Evolutionary conservation across 2,888 invertebrate genomes (phyloP).

Genomic region (Meiosimyza decipiens): DNA sequence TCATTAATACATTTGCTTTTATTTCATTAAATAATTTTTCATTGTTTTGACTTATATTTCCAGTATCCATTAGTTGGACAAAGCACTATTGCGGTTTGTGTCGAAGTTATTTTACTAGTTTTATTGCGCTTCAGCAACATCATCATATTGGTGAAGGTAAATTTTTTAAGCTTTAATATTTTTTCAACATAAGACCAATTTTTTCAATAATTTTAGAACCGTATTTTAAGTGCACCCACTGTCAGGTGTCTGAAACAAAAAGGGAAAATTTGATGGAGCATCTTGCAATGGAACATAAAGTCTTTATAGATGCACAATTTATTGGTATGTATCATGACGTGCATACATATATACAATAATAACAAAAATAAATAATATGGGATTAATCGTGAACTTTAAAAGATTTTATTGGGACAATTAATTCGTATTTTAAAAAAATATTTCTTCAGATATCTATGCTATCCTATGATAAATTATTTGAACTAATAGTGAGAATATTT

Average conservation of each 20-base stretch:
- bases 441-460: no score
- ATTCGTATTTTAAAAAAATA: no score
- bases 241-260: slow-evolving; percentile 26
- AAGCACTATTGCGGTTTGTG: slow-evolving; percentile 37
- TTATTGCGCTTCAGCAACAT: slow-evolving; percentile 38
- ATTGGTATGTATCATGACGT: slow-evolving; percentile 25
- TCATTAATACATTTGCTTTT: no score
- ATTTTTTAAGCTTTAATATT: neutral
- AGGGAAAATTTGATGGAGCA: slow-evolving; percentile 39
- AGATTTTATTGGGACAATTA: no score
- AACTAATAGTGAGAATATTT: no score
- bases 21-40: no score
- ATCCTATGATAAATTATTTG: no score
- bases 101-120: slow-evolving; percentile 34
- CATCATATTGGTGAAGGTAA: slow-evolving; percentile 38
- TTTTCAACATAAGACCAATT: neutral
- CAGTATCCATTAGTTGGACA: slow-evolving; percentile 4
- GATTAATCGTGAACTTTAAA: no score
- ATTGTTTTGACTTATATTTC: neutral
- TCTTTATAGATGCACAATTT: slow-evolving; percentile 35
- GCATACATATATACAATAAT: no score
- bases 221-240: slow-evolving; percentile 30
- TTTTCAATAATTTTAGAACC: slow-evolving; percentile 27
- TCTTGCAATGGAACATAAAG: slow-evolving; percentile 38
- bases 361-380: no score